Evolutionary conservation across 2,888 invertebrate genomes (phyloP), one percentile per base, ranked within the genome.

Genomic region (Synergus japonicus): DNA sequence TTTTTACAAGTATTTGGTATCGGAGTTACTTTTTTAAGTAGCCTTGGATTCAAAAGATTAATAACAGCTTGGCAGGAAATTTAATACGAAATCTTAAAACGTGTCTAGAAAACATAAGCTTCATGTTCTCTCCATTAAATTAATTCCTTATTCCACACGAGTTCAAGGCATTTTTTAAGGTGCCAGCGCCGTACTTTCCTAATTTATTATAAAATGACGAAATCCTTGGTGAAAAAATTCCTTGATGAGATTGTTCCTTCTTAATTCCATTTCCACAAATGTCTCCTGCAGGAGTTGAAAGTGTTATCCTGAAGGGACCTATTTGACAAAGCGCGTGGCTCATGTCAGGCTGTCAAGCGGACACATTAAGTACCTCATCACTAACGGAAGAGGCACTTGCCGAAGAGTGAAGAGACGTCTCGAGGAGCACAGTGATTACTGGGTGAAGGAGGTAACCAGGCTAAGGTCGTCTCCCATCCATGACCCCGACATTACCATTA

Each of bases 301-400:
- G 29, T 29, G 29, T 3, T 2, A 29, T 29, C 29, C 63, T 63
- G 63, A 63, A 9, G 5, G 29, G 18, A 4, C 2, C 12, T 1
- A 13, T 13, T 63, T 63, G 63, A 13, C 63, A 29, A 63, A 63
- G 29, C 63, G 63, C 63, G 63, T 78, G 79, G 65, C 83, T 82
- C 81, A 78, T 82, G 83, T 82, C 80, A 78, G 18, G 83, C 58
- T 81, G 78, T 80, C 73, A 69, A 77, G 65, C 64, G 78, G 78
- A 79, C 65, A 78, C 76, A 77, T 58, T 49, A 67, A 78, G 41
- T 76, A 77, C 54, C 66, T 15, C 43, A 78, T 64, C 58, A 76
- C 79, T 85, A 86, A 85, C 86, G 86, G 85, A 80, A 82, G 83
- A 84, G 83, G 83, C 85, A 86, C 84, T 85, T 84, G 85, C 83